These are phyloP conservation scores for Paragorgia papillata DNA, from an alignment of 92 coral and sea anemone genomes.

Conservation along the genomic window DNA sequence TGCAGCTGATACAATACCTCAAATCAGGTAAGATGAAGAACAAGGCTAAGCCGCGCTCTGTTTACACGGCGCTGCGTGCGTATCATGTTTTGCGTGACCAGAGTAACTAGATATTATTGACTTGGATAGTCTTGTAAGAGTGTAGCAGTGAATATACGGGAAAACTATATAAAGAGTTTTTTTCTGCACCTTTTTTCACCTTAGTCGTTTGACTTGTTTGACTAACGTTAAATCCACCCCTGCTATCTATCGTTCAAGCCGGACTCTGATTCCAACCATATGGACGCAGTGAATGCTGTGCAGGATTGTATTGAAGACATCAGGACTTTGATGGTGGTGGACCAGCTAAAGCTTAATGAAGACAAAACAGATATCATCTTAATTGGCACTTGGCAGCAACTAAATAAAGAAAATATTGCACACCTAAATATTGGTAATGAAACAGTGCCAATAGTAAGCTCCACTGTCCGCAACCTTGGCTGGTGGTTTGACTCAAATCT, in stretches of 20 bases:
- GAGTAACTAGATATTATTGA: too few relatives aligned
- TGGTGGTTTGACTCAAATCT: conserved; percentile 25
- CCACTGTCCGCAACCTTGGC: conserved; percentile 20
- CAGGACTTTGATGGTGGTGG: conserved; percentile 39
- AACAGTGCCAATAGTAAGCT: conserved; percentile 20
- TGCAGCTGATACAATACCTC: too few relatives aligned
- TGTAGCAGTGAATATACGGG: too few relatives aligned
- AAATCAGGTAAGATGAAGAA: too few relatives aligned
- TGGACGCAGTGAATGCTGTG: conserved; percentile 17
- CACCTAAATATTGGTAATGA: conserved; percentile 38
- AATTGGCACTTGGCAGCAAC: conserved; percentile 29
- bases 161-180: too few relatives aligned
- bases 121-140: too few relatives aligned
- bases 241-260: conserved; percentile 40
- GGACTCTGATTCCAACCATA: neutral
- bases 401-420: conserved; percentile 36
- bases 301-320: conserved; percentile 34
- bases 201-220: too few relatives aligned
- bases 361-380: conserved; percentile 35
- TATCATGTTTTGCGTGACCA: too few relatives aligned
- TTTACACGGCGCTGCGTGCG: too few relatives aligned
- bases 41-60: too few relatives aligned
- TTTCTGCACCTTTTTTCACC: too few relatives aligned
- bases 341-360: conserved; percentile 35
- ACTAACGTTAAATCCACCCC: too few relatives aligned